Percentiles rank a stretch among this genome's conserved stretches.
These are phyloP conservation scores for Agrotis exclamationis DNA, from an alignment of 2,888 invertebrate genomes.

Conservation along the genomic window DNA sequence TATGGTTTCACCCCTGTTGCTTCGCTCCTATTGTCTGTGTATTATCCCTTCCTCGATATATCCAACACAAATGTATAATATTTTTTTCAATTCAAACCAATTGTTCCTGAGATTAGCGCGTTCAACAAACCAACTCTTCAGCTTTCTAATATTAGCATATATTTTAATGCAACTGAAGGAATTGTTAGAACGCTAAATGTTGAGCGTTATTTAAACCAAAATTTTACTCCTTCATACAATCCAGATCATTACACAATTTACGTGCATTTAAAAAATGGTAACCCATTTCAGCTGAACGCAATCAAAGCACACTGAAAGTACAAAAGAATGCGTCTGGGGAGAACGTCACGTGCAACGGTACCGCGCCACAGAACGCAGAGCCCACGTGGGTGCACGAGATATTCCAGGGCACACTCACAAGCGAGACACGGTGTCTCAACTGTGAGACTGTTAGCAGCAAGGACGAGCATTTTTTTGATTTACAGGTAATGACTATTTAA, in stretches of 20 bases:
- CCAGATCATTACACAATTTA: neutral
- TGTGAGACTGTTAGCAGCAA: conserved; percentile 99
- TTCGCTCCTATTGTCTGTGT: too few relatives aligned
- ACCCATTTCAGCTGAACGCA: conserved; percentile 92
- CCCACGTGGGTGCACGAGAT: conserved; percentile 99
- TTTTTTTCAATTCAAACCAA: too few relatives aligned
- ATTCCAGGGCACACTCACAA: conserved; percentile 99
- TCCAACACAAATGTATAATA: too few relatives aligned
- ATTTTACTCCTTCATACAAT: too few relatives aligned
- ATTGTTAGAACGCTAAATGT: neutral
- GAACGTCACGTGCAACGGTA: conserved; percentile 84
- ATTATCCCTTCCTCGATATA: too few relatives aligned
- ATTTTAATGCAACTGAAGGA: too few relatives aligned
- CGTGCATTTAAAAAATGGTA: neutral
- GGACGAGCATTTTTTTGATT: conserved; percentile 99
- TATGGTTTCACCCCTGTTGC: too few relatives aligned
- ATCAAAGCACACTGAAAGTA: conserved; percentile 93
- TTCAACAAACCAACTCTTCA: too few relatives aligned
- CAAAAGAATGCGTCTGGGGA: conserved; percentile 89
- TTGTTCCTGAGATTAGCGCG: too few relatives aligned
- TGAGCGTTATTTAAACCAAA: too few relatives aligned
- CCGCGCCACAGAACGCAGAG: conserved; percentile 92
- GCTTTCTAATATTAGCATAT: too few relatives aligned
- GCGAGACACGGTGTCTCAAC: conserved; percentile 99
- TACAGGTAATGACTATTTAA: conserved; percentile 92